phyloP scores from a whole-genome alignment of 1,140 invertebrate species.

The Steinernema khuongi region DNA sequence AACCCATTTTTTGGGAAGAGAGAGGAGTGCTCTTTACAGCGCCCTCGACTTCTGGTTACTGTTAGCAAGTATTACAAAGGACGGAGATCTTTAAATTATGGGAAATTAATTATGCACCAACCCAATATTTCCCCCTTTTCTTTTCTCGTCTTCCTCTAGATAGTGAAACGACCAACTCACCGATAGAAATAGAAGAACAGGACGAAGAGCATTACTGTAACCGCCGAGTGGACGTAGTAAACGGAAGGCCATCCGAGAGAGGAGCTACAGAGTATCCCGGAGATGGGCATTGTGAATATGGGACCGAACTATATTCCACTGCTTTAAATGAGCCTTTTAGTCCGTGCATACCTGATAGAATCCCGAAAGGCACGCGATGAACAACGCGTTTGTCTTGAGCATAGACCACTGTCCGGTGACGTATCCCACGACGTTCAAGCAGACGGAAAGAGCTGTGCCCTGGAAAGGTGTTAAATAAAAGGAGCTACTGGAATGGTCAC shows the following conservation, averaged over 20 bases:
- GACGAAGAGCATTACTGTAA: conserved; percentile 24
- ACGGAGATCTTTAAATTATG: no score
- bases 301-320: conserved; percentile 24
- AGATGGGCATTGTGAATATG: conserved; percentile 33
- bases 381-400: conserved; percentile 23
- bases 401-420: conserved; percentile 30
- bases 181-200: conserved; percentile 28
- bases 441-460: conserved; percentile 18
- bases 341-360: conserved; percentile 26
- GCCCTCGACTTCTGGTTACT: no score
- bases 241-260: conserved; percentile 28
- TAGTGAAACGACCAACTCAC: no score
- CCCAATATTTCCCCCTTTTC: no score
- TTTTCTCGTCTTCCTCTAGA: no score
- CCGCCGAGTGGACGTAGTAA: conserved; percentile 29
- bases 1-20: no score
- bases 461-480: background rate
- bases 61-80: no score
- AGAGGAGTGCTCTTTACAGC: no score
- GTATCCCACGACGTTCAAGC: conserved; percentile 22
- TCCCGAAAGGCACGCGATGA: conserved; percentile 20
- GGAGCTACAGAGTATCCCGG: conserved; percentile 26
- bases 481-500: background rate
- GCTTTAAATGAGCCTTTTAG: background rate
- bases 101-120: no score